phyloP scores from a whole-genome alignment of 2,113 vertebrate species.

The Sturnira hondurensis region DNA sequence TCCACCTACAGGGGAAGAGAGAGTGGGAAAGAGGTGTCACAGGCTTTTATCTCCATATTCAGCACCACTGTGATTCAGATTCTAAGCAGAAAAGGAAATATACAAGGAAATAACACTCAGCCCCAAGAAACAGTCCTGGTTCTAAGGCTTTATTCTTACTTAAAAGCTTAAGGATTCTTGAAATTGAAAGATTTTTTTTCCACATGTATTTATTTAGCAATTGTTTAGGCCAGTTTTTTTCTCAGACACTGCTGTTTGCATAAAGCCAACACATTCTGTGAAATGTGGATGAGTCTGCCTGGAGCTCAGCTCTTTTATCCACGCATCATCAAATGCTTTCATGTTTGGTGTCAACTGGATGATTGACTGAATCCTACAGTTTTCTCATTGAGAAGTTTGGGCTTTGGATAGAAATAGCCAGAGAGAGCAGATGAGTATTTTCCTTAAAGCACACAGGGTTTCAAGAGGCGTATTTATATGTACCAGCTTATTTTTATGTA shows the following conservation, averaged over 20 bases:
- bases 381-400: constrained; percentile 47
- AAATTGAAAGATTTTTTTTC: not conserved
- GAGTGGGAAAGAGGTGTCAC: constrained; percentile 53
- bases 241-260: constrained; percentile 35
- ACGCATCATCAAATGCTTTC: constrained; percentile 25
- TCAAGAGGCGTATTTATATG: constrained; percentile 42
- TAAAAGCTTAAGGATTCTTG: constrained; percentile 1
- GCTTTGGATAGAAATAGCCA: constrained; percentile 43
- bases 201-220: constrained; percentile 43
- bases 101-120: not conserved
- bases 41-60: constrained; percentile 51
- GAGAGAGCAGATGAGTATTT: not conserved
- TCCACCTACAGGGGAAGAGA: constrained; percentile 88
- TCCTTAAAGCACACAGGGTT: constrained; percentile 48
- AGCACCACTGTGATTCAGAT: constrained; percentile 14
- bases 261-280: constrained; percentile 44
- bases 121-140: not conserved
- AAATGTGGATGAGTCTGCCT: not conserved
- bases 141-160: not conserved
- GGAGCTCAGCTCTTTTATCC: constrained; percentile 32
- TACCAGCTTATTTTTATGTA: constrained; percentile 59
- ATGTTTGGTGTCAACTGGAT: constrained; percentile 33
- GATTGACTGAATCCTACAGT: constrained; percentile 54
- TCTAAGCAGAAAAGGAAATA: constrained; percentile 24
- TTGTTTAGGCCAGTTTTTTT: constrained; percentile 20